A percentile compares a stretch with the other conserved stretches of the same genome.
These are phyloP conservation scores for Minunthozetes semirufus DNA, from an alignment of 2,888 invertebrate species.

Conservation along the genomic window DNA sequence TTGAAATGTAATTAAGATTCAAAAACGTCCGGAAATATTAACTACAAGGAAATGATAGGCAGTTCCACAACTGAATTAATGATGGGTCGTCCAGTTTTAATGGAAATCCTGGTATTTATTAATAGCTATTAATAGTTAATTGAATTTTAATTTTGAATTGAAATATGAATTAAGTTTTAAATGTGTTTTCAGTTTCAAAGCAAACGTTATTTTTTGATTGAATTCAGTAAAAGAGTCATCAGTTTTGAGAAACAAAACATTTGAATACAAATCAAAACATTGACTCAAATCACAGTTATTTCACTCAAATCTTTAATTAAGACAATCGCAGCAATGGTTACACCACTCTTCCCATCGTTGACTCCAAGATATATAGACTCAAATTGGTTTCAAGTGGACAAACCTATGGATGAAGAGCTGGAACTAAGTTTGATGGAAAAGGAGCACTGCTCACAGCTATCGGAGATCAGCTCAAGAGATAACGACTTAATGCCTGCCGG, in stretches of 20 bases:
- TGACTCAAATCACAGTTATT: no score
- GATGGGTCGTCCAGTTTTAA: no score
- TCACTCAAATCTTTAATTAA: not conserved
- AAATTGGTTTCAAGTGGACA: constrained; percentile 37
- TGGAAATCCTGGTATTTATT: no score
- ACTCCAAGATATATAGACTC: constrained; percentile 36
- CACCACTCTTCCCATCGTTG: constrained; percentile 38
- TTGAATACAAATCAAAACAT: no score
- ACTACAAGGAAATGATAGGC: no score
- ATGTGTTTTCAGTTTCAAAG: no score
- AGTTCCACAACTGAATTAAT: no score
- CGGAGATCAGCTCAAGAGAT: constrained; percentile 31
- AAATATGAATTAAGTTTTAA: no score
- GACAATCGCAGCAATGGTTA: constrained; percentile 30
- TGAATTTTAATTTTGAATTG: no score
- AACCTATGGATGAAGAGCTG: constrained; percentile 37
- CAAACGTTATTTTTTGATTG: not conserved
- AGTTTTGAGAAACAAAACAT: not conserved
- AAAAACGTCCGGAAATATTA: no score
- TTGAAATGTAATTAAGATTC: no score
- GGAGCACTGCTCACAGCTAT: constrained; percentile 31
- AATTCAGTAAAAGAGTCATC: not conserved
- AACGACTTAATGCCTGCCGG: not conserved
- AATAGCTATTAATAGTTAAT: no score
- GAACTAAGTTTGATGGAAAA: constrained; percentile 34